A percentile compares a stretch with the other conserved stretches of the same genome.
phyloP scores from a whole-genome alignment of 2,888 invertebrate species.

The Ptychoptera contaminata region DNA sequence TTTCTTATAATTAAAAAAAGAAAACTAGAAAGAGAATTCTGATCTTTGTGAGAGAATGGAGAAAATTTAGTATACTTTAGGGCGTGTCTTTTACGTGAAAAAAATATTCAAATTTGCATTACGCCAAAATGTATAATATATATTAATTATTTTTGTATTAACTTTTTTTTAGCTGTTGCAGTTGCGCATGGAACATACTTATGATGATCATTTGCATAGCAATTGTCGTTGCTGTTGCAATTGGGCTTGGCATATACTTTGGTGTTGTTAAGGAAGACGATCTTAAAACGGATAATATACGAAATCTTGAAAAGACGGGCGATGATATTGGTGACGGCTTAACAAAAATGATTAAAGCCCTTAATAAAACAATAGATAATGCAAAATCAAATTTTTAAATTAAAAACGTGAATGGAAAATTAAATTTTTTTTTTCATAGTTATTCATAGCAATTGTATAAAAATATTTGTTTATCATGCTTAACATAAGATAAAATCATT shows the following conservation, averaged over 20 bases:
- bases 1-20: too few relatives aligned
- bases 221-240: neutral
- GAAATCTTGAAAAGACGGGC: neutral
- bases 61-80: too few relatives aligned
- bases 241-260: neutral
- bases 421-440: neutral
- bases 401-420: too few relatives aligned
- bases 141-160: neutral
- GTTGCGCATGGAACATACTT: neutral
- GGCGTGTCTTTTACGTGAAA: too few relatives aligned
- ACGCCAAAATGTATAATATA: too few relatives aligned
- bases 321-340: neutral
- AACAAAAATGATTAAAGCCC: neutral
- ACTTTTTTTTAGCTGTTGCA: neutral
- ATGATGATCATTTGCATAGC: neutral
- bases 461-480: too few relatives aligned
- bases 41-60: too few relatives aligned
- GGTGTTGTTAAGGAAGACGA: neutral
- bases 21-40: too few relatives aligned
- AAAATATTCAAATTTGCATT: too few relatives aligned
- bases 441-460: neutral
- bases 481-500: too few relatives aligned
- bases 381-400: too few relatives aligned
- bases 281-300: neutral
- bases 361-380: neutral